These are phyloP conservation scores for Colossoma macropomum DNA, from an alignment of 2,113 vertebrate species.

Conservation along the genomic window DNA sequence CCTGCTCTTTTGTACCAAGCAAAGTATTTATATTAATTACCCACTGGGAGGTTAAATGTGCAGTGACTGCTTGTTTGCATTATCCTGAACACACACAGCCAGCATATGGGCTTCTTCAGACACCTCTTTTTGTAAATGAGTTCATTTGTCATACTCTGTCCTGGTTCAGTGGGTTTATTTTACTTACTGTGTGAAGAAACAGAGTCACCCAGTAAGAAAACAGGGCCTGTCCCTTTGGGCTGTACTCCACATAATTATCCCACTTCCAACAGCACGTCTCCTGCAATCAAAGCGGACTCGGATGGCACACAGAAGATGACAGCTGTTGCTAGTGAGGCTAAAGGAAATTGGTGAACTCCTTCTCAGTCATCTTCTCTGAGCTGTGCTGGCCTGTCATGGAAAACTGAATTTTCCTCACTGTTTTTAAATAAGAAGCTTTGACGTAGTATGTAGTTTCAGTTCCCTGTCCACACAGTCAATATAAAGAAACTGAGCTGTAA, in stretches of 20 bases:
- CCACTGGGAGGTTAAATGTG: neutral
- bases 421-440: too few species aligned
- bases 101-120: neutral
- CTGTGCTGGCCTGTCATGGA: neutral
- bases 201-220: conserved; percentile 43
- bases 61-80: conserved; percentile 24
- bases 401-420: too few species aligned
- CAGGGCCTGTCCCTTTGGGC: conserved; percentile 29
- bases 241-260: conserved; percentile 40
- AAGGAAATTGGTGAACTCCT: neutral
- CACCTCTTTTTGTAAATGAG: conserved; percentile 17
- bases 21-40: conserved; percentile 42
- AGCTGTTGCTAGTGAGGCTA: conserved; percentile 25
- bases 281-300: conserved; percentile 39
- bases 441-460: too few species aligned
- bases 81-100: neutral
- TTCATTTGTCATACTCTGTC: conserved; percentile 26
- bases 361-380: neutral
- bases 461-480: too few species aligned
- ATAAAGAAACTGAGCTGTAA: too few species aligned
- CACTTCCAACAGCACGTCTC: conserved; percentile 22
- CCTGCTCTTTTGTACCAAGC: conserved; percentile 10
- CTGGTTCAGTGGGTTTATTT: conserved; percentile 29
- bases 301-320: neutral
- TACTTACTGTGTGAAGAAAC: conserved; percentile 41